These are phyloP conservation scores for Lutraria lutraria DNA, from an alignment of 2,888 invertebrate genomes.

Conservation along the genomic window DNA sequence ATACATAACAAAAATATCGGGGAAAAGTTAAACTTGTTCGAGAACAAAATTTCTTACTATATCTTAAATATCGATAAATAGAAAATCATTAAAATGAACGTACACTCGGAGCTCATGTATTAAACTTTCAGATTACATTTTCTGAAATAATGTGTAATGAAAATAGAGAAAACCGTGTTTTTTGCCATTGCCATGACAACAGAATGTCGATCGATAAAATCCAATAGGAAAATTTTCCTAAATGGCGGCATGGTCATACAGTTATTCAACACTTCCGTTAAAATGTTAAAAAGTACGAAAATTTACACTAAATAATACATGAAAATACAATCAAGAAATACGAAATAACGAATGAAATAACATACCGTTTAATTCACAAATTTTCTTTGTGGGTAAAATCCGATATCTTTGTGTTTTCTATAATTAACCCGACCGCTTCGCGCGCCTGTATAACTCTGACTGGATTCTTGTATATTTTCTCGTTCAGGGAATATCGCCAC, in stretches of 20 bases:
- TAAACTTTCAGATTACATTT: neutral
- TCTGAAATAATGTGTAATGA: neutral
- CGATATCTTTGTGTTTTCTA: constrained; percentile 18
- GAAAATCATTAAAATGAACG: neutral
- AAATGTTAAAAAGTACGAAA: neutral
- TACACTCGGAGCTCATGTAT: neutral
- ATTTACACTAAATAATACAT: neutral
- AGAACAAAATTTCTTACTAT: too few species aligned
- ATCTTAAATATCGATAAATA: too few species aligned
- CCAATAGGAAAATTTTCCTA: neutral
- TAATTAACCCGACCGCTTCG: constrained; percentile 15
- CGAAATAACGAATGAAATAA: neutral
- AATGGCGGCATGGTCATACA: neutral
- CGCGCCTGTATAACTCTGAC: constrained; percentile 8
- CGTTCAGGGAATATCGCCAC: constrained; percentile 18
- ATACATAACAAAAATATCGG: neutral
- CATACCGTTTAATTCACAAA: neutral
- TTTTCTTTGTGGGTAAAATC: constrained; percentile 17
- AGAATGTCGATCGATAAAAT: neutral
- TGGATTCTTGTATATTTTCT: neutral
- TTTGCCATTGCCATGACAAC: neutral
- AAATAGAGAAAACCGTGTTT: neutral
- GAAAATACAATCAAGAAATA: neutral
- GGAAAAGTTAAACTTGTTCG: too few species aligned
- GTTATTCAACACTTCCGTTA: neutral